Evolutionary conservation across 2,113 vertebrate species (phyloP).

Genomic region (Crotalus tigris): DNA sequence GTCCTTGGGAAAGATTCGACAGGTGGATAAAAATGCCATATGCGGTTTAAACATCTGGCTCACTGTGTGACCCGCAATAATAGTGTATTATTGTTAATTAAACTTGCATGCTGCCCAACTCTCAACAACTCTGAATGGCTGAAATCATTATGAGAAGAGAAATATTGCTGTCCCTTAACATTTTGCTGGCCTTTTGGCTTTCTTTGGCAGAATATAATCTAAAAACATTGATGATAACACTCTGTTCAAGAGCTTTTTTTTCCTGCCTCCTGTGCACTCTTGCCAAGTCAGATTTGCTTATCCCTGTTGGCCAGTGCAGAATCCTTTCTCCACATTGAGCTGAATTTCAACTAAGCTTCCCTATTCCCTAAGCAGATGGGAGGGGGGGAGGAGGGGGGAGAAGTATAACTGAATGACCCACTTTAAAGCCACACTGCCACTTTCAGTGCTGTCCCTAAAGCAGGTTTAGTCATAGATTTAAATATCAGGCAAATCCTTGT

Average conservation of each 20-base stretch:
- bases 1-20: neutral
- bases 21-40: neutral
- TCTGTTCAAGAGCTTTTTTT: neutral
- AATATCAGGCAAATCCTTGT: conserved; percentile 37
- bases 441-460: conserved; percentile 12
- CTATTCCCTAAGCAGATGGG: neutral
- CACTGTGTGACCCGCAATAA: neutral
- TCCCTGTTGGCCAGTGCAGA: neutral
- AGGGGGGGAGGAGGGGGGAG: neutral
- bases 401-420: neutral
- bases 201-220: neutral
- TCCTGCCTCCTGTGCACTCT: neutral
- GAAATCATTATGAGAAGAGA: neutral
- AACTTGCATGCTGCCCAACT: neutral
- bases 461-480: conserved; percentile 30
- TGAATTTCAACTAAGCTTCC: conserved; percentile 6
- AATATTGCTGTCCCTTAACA: neutral
- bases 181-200: neutral
- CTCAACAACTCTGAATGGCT: neutral
- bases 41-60: neutral
- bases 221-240: neutral
- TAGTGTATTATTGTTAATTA: neutral
- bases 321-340: neutral
- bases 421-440: conserved; percentile 4
- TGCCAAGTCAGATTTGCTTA: neutral